Evolutionary conservation across 2,113 vertebrate species (phyloP), one percentile per base, ranked within the genome.

Genomic region (Actinemys pallida): DNA sequence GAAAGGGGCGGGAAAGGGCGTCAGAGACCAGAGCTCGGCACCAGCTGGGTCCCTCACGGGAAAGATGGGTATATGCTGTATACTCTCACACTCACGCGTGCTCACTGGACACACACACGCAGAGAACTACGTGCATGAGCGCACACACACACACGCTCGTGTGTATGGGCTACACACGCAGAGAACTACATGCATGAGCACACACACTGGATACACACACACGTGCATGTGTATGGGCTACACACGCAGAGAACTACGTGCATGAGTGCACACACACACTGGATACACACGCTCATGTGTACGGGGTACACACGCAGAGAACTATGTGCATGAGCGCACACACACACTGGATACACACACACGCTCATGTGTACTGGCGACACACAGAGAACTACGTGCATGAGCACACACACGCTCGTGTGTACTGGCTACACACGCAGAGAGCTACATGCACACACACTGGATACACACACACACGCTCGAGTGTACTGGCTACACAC

Each of bases 311-410:
- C 45, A 45, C 45, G 1, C 45, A 45, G 45, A 45, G 45, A 45
- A 45, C 45, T 45, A 45, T 2, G 6, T 45, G 45, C 45, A 45
- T 45, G 45, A 45, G 45, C 42, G 1, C 93, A 93, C 88, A 94
- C 69, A 93, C 90, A 93, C 87, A 90, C 75, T 10, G 82, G 90
- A 90, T 89, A 92, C 88, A 93, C 89, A 78, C 93, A 80, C 96
- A 81, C 90, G 80, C 76, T 3, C 10, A 8, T 50, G 49, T 12
- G 11, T 11, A 50, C 3, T 3, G 49, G 49, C 11, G 13, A 50
- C 49, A 19, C 65, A 35, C 11, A 92, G 65, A 95, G 65, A 91
- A 35, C 56, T 25, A 57, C 3, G 9, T 24, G 56, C 56, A 57
- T 57, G 56, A 57, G 24, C 8, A 39, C 2, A 10, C 22, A 45